These are phyloP conservation scores for Drosophila subquinaria DNA, from an alignment of 2,888 invertebrate species.

Conservation along the genomic window DNA sequence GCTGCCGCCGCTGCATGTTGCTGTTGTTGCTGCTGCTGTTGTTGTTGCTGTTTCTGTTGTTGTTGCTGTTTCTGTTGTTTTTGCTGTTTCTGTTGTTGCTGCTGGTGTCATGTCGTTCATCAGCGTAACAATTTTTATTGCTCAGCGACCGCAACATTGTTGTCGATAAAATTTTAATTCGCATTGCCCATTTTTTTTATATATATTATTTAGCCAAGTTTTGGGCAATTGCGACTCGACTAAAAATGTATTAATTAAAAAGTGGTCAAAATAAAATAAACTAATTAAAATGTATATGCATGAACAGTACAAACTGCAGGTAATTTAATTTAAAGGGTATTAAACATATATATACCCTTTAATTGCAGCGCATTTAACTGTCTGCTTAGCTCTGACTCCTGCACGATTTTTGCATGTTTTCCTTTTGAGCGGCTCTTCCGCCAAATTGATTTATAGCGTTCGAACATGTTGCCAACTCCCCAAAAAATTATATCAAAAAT, in stretches of 20 bases:
- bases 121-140: constrained; percentile 79
- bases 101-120: constrained; percentile 79
- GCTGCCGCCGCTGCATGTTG: constrained; percentile 22
- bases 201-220: constrained; percentile 5
- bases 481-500: constrained; percentile 27
- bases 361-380: constrained; percentile 40
- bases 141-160: constrained; percentile 72
- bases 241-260: constrained; percentile 15
- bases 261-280: not conserved
- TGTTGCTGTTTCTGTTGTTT: no score
- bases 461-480: constrained; percentile 64
- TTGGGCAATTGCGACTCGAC: not conserved
- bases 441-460: constrained; percentile 78
- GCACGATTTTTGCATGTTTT: constrained; percentile 52
- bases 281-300: constrained; percentile 7
- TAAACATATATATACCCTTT: no score
- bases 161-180: constrained; percentile 80
- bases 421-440: constrained; percentile 45
- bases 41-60: constrained; percentile 50
- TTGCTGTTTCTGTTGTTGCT: no score
- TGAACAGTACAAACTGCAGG: not conserved
- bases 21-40: constrained; percentile 40
- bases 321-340: no score
- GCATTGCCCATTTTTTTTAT: constrained; percentile 49
- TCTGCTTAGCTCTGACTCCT: constrained; percentile 4